Evolutionary conservation across 64 coral and sea anemone species (phyloP).

Genomic region (Montipora efflorescens): DNA sequence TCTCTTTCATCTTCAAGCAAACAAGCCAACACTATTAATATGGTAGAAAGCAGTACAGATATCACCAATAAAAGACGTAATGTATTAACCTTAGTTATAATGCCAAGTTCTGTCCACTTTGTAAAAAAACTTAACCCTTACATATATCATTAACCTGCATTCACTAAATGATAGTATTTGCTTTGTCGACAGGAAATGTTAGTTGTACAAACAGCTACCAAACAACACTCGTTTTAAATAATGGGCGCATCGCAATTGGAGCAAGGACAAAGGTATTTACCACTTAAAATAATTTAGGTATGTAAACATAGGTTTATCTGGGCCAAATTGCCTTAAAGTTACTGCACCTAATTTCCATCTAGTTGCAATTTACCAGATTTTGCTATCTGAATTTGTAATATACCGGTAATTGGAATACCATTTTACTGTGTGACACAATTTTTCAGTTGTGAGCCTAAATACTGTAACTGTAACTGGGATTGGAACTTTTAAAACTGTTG

Average conservation of each 20-base stretch:
- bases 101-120: background rate
- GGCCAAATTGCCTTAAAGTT: background rate
- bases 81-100: background rate
- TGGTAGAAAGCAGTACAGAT: background rate
- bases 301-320: background rate
- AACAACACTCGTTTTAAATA: constrained; percentile 12
- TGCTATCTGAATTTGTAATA: too few relatives aligned
- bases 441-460: too few relatives aligned
- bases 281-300: background rate
- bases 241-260: constrained; percentile 14
- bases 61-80: background rate
- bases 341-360: background rate
- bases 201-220: constrained; percentile 42
- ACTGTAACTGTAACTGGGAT: too few relatives aligned
- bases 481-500: too few relatives aligned
- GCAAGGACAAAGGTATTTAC: background rate
- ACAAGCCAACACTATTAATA: background rate
- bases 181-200: constrained; percentile 59
- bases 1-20: constrained; percentile 5
- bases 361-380: background rate
- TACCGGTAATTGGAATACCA: too few relatives aligned
- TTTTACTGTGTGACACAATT: too few relatives aligned
- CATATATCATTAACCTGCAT: constrained; percentile 20
- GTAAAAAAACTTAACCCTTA: background rate
- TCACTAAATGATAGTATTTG: constrained; percentile 47